A percentile compares a stretch with the other conserved stretches of the same genome.
Evolutionary conservation across 2,113 vertebrate species (phyloP).

Genomic region (Nothobranchius kuhntae): DNA sequence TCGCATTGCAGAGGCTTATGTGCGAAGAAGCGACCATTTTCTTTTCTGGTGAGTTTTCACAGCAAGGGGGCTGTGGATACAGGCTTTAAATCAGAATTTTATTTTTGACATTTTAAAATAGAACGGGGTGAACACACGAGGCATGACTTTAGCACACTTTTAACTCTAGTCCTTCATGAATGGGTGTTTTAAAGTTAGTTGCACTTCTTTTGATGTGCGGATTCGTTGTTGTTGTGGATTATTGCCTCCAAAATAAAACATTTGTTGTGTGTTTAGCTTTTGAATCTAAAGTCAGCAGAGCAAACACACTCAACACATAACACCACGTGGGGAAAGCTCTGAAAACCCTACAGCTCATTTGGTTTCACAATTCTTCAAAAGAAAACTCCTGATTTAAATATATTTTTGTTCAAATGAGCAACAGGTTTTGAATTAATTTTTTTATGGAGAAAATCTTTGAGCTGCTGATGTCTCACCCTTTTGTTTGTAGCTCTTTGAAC

Average conservation of each 20-base stretch:
- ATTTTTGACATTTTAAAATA: too few species aligned
- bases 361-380: background rate
- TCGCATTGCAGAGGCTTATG: slow-evolving; percentile 81
- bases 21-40: slow-evolving; percentile 79
- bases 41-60: slow-evolving; percentile 57
- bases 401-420: slow-evolving; percentile 25
- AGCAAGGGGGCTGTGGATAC: slow-evolving; percentile 3
- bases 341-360: background rate
- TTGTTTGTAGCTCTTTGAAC: too few species aligned
- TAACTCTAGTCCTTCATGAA: background rate
- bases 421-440: slow-evolving; percentile 43
- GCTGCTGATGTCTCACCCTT: too few species aligned
- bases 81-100: too few species aligned
- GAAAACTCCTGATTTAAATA: background rate
- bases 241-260: background rate
- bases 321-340: slow-evolving; percentile 36
- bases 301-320: slow-evolving; percentile 1
- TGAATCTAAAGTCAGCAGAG: background rate
- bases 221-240: slow-evolving; percentile 18
- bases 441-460: too few species aligned
- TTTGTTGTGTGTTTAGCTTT: background rate
- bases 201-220: slow-evolving; percentile 16
- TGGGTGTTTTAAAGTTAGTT: slow-evolving; percentile 38
- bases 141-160: too few species aligned
- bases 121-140: too few species aligned